Base-by-base conservation (phyloP, 2,797 vertebrate genomes). In the Gymnoscopelus braueri region DNA sequence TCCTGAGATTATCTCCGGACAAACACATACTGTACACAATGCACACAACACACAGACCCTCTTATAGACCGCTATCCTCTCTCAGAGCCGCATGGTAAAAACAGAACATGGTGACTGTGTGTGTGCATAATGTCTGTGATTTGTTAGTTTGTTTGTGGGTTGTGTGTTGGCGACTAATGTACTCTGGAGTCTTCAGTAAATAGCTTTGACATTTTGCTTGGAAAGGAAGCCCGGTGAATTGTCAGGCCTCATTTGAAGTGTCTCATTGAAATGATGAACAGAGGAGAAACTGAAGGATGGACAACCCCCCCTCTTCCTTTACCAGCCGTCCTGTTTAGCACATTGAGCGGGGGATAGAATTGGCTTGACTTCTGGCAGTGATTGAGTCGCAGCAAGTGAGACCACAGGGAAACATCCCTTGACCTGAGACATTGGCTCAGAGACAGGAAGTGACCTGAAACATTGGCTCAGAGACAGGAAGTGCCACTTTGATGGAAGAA, bases 181-280 rank as follows among this genome's bases (percentile, higher is more conserved):
- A 56, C 57, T 13, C 15, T 54, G 23, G 47, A 51, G 9, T 58
- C 24, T 39, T 63, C 51, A 83, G 62, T 73, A 39, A 71, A 56
- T 50, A 69, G 26, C 53, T 32, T 55, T 69, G 67, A 63, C 67
- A 66, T 79, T 79, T 75, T 79, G 15, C 50, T 71, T 75, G 55
- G 65, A 74, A 69, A 71, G 15, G 15, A 63, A 60, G 32, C 63
- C 35, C 29, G 67, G 47, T 71, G 48, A 66, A 60, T 71, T 66
- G 71, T 62, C 67, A 63, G 54, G 51, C 60, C 71, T 74, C 47
- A 56, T 13, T 64, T 48, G 49, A 51, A 64, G 55, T 62, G 67
- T 59, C 61, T 71, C 54, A 52, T 64, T 58, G 55, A 39, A 59
- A 53, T 44, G 61, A 58, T 54, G 57, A 63, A 63, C 15, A 29